Percentiles rank a stretch among this genome's conserved stretches.
These are phyloP conservation scores for Zosterops japonicus DNA, from an alignment of 2,113 vertebrate species.

Conservation along the genomic window DNA sequence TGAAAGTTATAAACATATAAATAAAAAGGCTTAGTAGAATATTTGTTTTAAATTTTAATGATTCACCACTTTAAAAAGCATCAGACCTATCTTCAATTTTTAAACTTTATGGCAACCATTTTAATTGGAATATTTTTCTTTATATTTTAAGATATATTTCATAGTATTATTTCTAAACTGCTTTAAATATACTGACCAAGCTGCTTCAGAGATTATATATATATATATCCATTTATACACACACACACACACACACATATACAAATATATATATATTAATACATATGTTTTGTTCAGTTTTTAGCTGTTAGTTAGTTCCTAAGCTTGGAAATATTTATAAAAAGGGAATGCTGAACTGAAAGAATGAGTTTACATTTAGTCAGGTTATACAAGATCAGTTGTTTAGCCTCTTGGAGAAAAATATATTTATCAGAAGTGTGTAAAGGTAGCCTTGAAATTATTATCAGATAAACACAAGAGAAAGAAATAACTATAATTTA, in stretches of 20 bases:
- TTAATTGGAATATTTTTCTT: neutral
- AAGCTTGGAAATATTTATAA: neutral
- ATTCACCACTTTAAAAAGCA: neutral
- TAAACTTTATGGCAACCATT: neutral
- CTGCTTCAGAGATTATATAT: neutral
- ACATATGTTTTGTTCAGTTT: neutral
- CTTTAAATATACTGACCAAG: neutral
- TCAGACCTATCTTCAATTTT: neutral
- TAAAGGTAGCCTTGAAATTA: neutral
- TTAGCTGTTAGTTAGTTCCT: neutral
- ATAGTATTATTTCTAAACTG: neutral
- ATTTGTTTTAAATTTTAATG: neutral
- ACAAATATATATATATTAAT: neutral
- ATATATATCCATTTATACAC: too few relatives aligned
- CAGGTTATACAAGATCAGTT: neutral
- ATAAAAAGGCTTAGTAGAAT: neutral
- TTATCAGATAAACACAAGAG: neutral
- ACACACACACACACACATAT: neutral
- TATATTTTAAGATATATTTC: neutral
- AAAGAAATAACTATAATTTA: neutral
- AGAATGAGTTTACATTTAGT: neutral
- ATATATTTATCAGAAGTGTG: neutral
- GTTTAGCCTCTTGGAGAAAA: neutral
- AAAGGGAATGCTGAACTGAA: neutral
- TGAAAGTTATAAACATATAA: neutral